Evolutionary conservation across 1,140 invertebrate genomes (phyloP), one percentile per base, ranked within the genome.

Genomic region (Drosophila bocki): DNA sequence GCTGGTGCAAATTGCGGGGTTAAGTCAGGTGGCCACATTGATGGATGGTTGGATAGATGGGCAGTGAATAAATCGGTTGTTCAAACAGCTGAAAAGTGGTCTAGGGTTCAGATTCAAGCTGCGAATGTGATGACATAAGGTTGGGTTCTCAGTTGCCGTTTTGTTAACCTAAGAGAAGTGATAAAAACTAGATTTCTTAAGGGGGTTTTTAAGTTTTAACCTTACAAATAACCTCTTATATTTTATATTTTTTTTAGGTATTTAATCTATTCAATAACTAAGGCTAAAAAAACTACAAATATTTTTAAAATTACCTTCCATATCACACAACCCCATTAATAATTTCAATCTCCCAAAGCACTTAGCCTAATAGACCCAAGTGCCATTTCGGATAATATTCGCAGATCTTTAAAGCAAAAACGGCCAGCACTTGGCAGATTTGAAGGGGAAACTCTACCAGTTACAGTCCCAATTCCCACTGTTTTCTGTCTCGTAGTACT

Each of bases 21-120:
- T 22, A 51, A 41, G 54, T 72, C 70, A 72, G 44, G 67, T 72
- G 69, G 68, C 35, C 37, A 72, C 68, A 11, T 60, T 67, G 80
- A 86, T 87, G 65, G 57, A 82, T 78, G 78, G 75, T 48, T 50
- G 62, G 51, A 77, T 77, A 71, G 76, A 39, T 41, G 42, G 17
- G 41, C 19, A 41, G 7, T 50, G 12, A 42, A 22, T 33, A 51
- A 54, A 41, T 39, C 51, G 26, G 26, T 71, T 71, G 19, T 35
- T 39, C 12, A 29, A 37, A 58, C 39, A 67, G 15, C 26, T 35
- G 12, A 35, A 71, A 57, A 59, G 29, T 48, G 54, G 32, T 50
- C 5, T 50, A n/a, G 11, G 7, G 26, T 58, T 57, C 41, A 22
- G 17, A 37, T 54, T 22, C 5, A 11, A 39, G 35, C 29, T 17